Evolutionary conservation across 2,888 invertebrate genomes (phyloP), one percentile per base, ranked within the genome.

Genomic region (Limnephilus lunatus): DNA sequence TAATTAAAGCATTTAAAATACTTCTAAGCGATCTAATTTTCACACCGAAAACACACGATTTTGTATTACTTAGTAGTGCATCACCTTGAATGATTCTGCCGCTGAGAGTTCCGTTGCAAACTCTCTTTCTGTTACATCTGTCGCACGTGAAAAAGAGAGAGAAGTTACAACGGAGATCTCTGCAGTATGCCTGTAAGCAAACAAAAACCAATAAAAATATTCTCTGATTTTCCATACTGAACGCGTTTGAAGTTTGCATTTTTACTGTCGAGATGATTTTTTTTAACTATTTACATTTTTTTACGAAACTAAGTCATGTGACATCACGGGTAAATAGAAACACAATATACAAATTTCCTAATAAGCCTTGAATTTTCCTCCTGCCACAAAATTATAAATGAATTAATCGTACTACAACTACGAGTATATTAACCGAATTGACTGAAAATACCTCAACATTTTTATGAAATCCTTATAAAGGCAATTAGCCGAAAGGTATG

Each of bases 401-500:
- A 68, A 68, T 68, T 25, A 7, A 68, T 68, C 68, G 9, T 68
- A 5, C 7, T 25, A 68, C 68, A n/a, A n/a, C n/a, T n/a, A n/a
- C n/a, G n/a, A n/a, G n/a, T 25, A 68, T n/a, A 68, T 68, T n/a
- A n/a, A 68, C 68, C 0, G 2, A 68, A 68, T 68, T n/a, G 68
- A n/a, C 68, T 68, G 25, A 68, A 68, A 68, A 68, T 68, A 68
- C 68, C 7, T 7, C 4, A 25, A n/a, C 25, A 7, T 68, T 68
- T 68, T 68, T 68, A 25, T 68, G 25, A 68, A 68, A 15, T 68
- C 68, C 85, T n/a, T 44, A 15, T 48, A 48, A 86, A 11, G 48
- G 48, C 86, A 86, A 86, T 86, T 86, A 86, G 48, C 44, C 86
- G 15, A 44, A 39, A 44, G 86, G 15, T 86, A 86, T 25, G 68